Conservation (phyloP, 2,888 invertebrate species). For the Taphrorychus bicolor region DNA sequence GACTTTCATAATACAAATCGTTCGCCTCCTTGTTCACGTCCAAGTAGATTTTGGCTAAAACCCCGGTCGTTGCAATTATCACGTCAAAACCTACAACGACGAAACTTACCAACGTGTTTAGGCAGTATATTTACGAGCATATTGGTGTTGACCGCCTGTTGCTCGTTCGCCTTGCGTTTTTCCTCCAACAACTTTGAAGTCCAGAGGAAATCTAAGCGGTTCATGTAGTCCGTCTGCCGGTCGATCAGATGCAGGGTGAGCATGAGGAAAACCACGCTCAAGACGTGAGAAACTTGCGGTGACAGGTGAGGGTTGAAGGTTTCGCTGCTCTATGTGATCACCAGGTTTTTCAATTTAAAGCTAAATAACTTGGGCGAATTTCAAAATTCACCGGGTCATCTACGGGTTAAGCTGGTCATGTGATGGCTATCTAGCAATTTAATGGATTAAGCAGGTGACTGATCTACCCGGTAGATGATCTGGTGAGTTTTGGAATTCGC, state of each 20-base stretch:
- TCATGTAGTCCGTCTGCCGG: conserved; percentile 87
- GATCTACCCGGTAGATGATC: no score
- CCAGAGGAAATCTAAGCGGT: conserved; percentile 82
- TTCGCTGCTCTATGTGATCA: conserved; percentile 67
- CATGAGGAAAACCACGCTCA: conserved; percentile 76
- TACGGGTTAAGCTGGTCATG: no score
- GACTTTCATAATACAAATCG: conserved; percentile 84
- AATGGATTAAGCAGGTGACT: no score
- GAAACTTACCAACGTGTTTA: conserved; percentile 81
- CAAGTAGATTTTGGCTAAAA: conserved; percentile 78
- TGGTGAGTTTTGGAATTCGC: no score
- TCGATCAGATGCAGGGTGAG: conserved; percentile 84
- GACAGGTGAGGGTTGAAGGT: conserved; percentile 75
- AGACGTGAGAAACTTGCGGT: conserved; percentile 74
- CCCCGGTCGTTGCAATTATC: not conserved
- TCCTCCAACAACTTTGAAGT: conserved; percentile 79
- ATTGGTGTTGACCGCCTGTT: conserved; percentile 86
- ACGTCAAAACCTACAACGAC: not conserved
- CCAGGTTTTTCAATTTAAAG: no score
- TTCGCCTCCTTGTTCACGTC: conserved; percentile 67
- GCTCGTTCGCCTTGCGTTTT: conserved; percentile 85
- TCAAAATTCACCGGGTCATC: no score
- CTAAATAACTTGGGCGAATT: not conserved
- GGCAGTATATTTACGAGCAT: conserved; percentile 92
- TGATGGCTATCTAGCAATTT: no score